phyloP scores from a whole-genome alignment of 2,888 invertebrate genomes.

The Synanthedon vespiformis region DNA sequence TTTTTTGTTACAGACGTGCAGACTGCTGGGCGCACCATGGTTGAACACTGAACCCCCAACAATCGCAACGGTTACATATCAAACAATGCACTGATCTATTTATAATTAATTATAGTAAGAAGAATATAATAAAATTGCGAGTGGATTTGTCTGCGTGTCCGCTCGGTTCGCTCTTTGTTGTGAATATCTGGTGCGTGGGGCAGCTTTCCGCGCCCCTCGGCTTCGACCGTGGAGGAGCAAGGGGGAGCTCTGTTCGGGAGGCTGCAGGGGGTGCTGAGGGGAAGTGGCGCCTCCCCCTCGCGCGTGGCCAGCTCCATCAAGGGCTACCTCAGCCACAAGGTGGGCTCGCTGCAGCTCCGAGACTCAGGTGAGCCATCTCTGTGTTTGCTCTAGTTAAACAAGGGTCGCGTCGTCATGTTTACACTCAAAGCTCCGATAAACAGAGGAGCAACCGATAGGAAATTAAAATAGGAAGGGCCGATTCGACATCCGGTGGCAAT shows the following conservation, averaged over 20 bases:
- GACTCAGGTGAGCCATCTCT: conserved; percentile 74
- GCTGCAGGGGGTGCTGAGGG: conserved; percentile 76
- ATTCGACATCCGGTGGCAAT: too few species aligned
- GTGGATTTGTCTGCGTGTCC: neutral
- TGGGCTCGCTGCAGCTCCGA: conserved; percentile 75
- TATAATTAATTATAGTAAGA: conserved; percentile 13
- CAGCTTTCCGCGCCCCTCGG: conserved; percentile 26
- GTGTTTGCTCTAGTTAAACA: conserved; percentile 40
- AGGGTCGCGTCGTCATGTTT: conserved; percentile 20
- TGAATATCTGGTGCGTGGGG: conserved; percentile 20
- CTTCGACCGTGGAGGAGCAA: conserved; percentile 64
- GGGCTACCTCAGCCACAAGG: conserved; percentile 77
- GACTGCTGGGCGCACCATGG: conserved; percentile 42
- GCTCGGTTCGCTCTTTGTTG: conserved; percentile 5
- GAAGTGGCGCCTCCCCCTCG: conserved; percentile 77
- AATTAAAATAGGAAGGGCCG: neutral
- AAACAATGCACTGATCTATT: conserved; percentile 52
- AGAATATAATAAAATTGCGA: neutral
- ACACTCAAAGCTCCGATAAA: conserved; percentile 6
- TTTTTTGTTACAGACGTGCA: conserved; percentile 42
- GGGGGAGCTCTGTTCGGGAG: conserved; percentile 73
- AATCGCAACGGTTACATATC: conserved; percentile 49
- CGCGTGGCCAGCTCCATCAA: conserved; percentile 80
- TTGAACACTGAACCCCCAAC: conserved; percentile 23
- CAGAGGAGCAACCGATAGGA: conserved; percentile 12